phyloP scores from a whole-genome alignment of 2,888 invertebrate species.

The Zygaena filipendulae region DNA sequence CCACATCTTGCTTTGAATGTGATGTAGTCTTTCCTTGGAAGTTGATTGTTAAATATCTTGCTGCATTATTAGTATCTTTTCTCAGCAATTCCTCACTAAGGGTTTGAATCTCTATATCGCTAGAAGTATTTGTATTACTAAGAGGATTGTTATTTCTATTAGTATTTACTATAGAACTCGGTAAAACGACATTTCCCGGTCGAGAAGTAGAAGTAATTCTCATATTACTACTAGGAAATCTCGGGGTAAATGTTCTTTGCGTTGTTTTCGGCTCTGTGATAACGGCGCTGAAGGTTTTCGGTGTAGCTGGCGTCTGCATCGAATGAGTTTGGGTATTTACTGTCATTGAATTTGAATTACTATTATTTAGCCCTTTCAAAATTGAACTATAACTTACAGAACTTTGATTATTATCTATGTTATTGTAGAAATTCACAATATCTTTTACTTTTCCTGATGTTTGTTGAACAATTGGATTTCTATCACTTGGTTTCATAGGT shows the following conservation, averaged over 20 bases:
- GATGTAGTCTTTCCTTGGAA: conserved; percentile 81
- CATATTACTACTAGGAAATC: too few relatives aligned
- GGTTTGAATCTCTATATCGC: conserved; percentile 73
- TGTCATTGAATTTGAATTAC: conserved; percentile 11
- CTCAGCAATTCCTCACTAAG: conserved; percentile 77
- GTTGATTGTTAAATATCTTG: conserved; percentile 75
- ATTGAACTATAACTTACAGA: conserved; percentile 46
- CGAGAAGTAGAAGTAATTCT: conserved; percentile 14
- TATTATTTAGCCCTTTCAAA: conserved; percentile 27
- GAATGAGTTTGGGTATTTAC: neutral
- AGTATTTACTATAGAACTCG: conserved; percentile 54
- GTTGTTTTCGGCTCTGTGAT: conserved; percentile 8
- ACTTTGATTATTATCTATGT: conserved; percentile 25
- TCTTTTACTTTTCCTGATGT: conserved; percentile 45
- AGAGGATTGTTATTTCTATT: conserved; percentile 29
- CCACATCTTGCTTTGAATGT: conserved; percentile 75
- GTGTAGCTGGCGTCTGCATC: neutral
- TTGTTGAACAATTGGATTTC: conserved; percentile 20
- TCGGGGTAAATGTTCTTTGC: conserved; percentile 9
- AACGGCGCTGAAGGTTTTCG: neutral
- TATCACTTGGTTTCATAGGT: neutral
- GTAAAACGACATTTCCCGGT: conserved; percentile 33
- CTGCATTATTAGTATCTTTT: conserved; percentile 80
- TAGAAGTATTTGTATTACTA: conserved; percentile 29
- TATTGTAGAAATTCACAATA: conserved; percentile 46